Evolutionary conservation across 2,888 invertebrate genomes (phyloP).

Genomic region (Heliothis peltigera): DNA sequence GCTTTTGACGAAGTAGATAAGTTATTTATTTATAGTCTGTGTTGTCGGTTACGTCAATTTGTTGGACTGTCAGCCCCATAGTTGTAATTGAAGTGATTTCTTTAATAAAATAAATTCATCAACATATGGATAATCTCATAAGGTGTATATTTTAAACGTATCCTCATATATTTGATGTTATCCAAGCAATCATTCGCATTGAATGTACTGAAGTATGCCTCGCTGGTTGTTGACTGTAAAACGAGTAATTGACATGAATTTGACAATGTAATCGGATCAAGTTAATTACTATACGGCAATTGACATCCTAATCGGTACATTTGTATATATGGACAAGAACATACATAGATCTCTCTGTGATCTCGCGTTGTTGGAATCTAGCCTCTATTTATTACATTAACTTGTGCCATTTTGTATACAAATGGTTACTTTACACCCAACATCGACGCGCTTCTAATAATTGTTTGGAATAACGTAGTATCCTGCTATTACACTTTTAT

Average conservation of each 20-base stretch:
- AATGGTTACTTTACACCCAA: constrained; percentile 45
- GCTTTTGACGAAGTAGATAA: constrained; percentile 69
- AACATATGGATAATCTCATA: constrained; percentile 53
- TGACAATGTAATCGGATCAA: constrained; percentile 10
- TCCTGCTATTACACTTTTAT: constrained; percentile 29
- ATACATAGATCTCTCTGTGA: constrained; percentile 52
- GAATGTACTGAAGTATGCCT: constrained; percentile 42
- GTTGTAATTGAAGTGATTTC: constrained; percentile 53
- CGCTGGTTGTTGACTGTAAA: constrained; percentile 1
- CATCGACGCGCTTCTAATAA: constrained; percentile 43
- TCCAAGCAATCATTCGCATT: constrained; percentile 37
- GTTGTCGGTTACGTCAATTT: constrained; percentile 51
- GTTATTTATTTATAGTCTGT: constrained; percentile 74
- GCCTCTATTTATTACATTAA: constrained; percentile 51
- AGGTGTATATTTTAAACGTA: constrained; percentile 59
- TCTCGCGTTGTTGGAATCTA: constrained; percentile 58
- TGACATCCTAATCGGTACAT: constrained; percentile 38
- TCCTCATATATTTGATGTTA: constrained; percentile 37
- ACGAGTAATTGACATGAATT: constrained; percentile 2
- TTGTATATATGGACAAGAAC: constrained; percentile 47
- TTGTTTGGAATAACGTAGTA: constrained; percentile 15
- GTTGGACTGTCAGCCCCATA: constrained; percentile 49
- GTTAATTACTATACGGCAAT: constrained; percentile 4
- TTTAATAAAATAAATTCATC: constrained; percentile 44
- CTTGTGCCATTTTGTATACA: constrained; percentile 50